Evolutionary conservation across 2,888 invertebrate genomes (phyloP).

Genomic region (Tenthredo distinguenda): DNA sequence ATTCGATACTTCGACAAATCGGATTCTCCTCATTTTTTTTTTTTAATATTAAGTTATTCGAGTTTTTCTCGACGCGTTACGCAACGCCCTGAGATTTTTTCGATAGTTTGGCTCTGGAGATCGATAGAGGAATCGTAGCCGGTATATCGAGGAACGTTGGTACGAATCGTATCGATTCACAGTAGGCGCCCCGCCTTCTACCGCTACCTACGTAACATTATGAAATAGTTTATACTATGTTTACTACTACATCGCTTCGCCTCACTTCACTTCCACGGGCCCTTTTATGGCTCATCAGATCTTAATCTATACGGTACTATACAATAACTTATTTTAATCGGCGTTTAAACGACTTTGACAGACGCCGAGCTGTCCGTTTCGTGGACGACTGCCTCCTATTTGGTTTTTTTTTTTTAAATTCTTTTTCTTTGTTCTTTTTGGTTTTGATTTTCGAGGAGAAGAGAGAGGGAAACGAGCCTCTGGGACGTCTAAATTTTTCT

Average conservation of each 20-base stretch:
- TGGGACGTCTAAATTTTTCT: background rate
- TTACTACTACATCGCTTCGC: no score
- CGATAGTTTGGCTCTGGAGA: no score
- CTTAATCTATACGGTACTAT: background rate
- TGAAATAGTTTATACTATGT: background rate
- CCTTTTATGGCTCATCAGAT: conserved; percentile 40
- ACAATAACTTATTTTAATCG: conserved; percentile 4
- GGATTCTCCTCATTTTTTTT: no score
- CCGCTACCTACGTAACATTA: conserved; percentile 18
- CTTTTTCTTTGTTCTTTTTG: no score
- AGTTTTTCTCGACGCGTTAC: no score
- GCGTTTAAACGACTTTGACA: conserved; percentile 8
- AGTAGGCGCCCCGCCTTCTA: conserved; percentile 13
- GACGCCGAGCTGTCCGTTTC: background rate
- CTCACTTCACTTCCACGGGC: background rate
- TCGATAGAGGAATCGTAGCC: no score
- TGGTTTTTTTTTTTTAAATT: conserved; percentile 10
- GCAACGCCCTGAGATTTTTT: no score
- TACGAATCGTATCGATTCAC: background rate
- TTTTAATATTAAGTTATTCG: no score
- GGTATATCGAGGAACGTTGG: background rate
- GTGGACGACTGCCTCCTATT: conserved; percentile 18
- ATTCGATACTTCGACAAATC: background rate
- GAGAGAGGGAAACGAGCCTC: background rate
- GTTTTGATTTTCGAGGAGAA: background rate